Percentiles rank a stretch among this genome's conserved stretches.
Evolutionary conservation across 2,797 vertebrate genomes (phyloP).

Genomic region (Hyperoplus lanceolatus): DNA sequence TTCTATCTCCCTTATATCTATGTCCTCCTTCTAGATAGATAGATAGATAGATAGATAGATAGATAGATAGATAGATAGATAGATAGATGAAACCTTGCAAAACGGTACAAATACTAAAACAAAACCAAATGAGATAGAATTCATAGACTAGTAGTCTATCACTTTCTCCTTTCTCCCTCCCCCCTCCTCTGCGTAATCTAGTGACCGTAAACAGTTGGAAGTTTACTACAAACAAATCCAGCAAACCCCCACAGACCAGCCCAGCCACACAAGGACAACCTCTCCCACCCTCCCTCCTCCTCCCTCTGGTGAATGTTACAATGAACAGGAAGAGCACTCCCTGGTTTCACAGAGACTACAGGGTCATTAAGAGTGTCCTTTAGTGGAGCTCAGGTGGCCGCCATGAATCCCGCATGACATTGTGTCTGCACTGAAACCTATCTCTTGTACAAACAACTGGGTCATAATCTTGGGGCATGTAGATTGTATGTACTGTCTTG

Average conservation of each 20-base stretch:
- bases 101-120: neutral
- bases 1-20: slow-evolving; percentile 15
- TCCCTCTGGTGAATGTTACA: slow-evolving; percentile 21
- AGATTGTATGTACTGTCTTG: neutral
- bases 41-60: too few species aligned
- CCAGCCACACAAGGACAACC: slow-evolving; percentile 54
- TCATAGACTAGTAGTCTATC: too few species aligned
- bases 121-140: neutral
- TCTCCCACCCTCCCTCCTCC: slow-evolving; percentile 23
- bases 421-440: neutral
- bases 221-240: slow-evolving; percentile 82
- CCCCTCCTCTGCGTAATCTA: slow-evolving; percentile 41
- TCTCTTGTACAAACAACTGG: neutral
- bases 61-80: too few species aligned
- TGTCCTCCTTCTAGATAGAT: neutral
- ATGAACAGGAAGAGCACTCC: slow-evolving; percentile 43
- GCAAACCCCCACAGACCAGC: slow-evolving; percentile 20
- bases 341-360: slow-evolving; percentile 22
- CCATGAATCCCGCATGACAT: slow-evolving; percentile 24
- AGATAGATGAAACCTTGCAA: too few species aligned
- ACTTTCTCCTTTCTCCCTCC: neutral
- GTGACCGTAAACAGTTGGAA: slow-evolving; percentile 76
- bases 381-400: slow-evolving; percentile 21
- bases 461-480: neutral
- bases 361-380: slow-evolving; percentile 52